Conservation (phyloP, 2,113 vertebrate species). For the Procavia capensis region DNA sequence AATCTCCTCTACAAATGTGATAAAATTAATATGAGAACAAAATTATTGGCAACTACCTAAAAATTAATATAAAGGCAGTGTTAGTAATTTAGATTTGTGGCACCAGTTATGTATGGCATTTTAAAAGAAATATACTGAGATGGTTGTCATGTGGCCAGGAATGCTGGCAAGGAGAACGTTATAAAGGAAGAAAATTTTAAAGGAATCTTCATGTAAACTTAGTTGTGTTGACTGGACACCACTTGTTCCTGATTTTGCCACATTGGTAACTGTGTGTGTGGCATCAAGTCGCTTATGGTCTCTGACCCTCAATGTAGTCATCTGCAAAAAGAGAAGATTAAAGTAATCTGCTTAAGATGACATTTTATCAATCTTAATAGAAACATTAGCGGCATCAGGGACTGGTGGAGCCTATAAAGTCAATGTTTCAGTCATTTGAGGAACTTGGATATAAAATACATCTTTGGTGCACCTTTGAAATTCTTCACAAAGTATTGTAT, state of each 20-base stretch:
- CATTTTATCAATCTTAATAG: background rate
- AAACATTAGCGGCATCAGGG: background rate
- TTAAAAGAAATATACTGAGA: background rate
- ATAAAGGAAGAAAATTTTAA: slow-evolving; percentile 27
- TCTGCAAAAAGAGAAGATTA: background rate
- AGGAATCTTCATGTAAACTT: background rate
- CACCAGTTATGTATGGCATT: background rate
- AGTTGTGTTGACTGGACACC: background rate
- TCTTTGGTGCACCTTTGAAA: background rate
- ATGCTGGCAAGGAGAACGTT: too few species aligned
- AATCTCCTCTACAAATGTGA: background rate
- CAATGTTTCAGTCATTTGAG: slow-evolving; percentile 1
- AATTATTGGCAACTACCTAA: background rate
- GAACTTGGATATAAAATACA: background rate
- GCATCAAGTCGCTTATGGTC: background rate
- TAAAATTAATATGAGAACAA: background rate
- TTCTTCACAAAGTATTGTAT: background rate
- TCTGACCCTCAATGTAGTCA: background rate
- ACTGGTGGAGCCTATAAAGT: background rate
- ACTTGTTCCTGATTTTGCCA: background rate
- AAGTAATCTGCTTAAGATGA: background rate
- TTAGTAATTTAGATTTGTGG: background rate
- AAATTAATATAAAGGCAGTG: background rate
- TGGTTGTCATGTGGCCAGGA: background rate
- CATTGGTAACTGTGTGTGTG: background rate